These are phyloP conservation scores for Sminthopsis crassicaudata DNA, from an alignment of 2,113 vertebrate species.

Conservation along the genomic window DNA sequence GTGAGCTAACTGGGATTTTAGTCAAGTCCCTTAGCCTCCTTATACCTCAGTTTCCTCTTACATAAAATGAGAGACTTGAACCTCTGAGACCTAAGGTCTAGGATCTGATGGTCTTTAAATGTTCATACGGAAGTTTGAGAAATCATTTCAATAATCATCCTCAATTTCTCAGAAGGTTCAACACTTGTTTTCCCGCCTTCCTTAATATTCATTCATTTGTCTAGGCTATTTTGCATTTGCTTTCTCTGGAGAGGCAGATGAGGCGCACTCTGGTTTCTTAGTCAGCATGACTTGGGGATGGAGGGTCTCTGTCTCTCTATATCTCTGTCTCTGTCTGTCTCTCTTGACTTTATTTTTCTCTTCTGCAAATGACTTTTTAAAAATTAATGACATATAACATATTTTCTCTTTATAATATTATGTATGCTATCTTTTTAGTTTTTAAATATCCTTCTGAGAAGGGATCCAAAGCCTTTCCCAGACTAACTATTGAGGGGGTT, in stretches of 20 bases:
- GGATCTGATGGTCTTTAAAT: not conserved
- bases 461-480: not conserved
- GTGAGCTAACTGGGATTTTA: not conserved
- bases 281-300: not conserved
- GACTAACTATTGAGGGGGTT: not conserved
- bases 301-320: not conserved
- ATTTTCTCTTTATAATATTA: not conserved
- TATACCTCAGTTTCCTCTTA: not conserved
- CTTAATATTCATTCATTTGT: not conserved
- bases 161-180: not conserved
- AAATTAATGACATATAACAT: not conserved
- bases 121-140: not conserved
- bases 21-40: not conserved
- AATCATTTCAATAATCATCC: not conserved
- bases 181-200: not conserved
- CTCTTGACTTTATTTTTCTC: not conserved
- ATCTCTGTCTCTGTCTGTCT: not conserved
- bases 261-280: not conserved
- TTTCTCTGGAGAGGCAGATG: not conserved
- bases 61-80: not conserved
- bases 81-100: not conserved
- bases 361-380: not conserved
- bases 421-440: not conserved
- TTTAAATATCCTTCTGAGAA: not conserved
- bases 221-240: not conserved